Percentiles rank a stretch among this genome's conserved stretches.
Evolutionary conservation across 2,113 vertebrate species (phyloP).

Genomic region (Bambusicola thoracicus): DNA sequence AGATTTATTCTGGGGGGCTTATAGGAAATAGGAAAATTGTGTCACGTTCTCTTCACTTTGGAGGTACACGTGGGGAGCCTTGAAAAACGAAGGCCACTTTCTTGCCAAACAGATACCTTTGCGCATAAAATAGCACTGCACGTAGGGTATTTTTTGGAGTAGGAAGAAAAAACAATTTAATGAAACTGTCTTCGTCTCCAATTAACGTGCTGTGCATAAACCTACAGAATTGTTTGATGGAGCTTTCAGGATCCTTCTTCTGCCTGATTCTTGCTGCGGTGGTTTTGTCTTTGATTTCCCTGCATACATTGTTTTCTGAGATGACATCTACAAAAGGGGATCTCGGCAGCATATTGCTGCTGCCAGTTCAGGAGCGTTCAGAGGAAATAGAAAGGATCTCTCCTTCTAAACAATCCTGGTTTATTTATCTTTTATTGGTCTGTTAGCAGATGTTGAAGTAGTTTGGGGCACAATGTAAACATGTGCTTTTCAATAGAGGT

Average conservation of each 20-base stretch:
- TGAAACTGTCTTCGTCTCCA: background rate
- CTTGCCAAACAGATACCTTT: background rate
- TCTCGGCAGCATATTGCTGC: slow-evolving; percentile 41
- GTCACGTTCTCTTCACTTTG: accelerated
- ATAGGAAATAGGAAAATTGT: background rate
- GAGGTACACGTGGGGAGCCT: background rate
- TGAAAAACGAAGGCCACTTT: background rate
- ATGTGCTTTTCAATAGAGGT: slow-evolving; percentile 52
- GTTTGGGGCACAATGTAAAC: slow-evolving; percentile 62
- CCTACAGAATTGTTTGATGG: background rate
- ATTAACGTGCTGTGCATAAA: background rate
- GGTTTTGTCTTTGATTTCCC: background rate
- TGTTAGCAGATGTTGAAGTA: slow-evolving; percentile 76
- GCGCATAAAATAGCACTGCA: background rate
- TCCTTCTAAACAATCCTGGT: slow-evolving; percentile 68
- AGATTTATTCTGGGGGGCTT: background rate
- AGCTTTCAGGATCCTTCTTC: background rate
- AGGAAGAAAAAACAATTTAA: background rate
- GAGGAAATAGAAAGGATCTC: slow-evolving; percentile 59
- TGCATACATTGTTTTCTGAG: background rate
- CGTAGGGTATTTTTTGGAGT: background rate
- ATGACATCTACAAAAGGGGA: background rate
- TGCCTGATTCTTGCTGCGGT: background rate
- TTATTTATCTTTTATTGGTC: slow-evolving; percentile 78
- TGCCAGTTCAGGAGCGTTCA: slow-evolving; percentile 44